Conservation (phyloP, 2,113 vertebrate genomes). For the Pluvialis apricaria region DNA sequence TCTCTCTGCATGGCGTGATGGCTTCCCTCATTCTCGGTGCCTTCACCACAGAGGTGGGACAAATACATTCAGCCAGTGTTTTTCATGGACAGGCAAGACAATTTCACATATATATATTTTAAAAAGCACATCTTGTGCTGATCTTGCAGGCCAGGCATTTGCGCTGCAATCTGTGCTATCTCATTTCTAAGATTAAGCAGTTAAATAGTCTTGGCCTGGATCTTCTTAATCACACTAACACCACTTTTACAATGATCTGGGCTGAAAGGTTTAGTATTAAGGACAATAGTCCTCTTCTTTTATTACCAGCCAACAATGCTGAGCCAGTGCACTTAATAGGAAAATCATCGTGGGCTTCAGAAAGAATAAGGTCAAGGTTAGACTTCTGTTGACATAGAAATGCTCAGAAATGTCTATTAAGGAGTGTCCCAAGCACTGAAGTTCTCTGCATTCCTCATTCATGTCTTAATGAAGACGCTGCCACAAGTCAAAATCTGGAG, state of each 20-base stretch:
- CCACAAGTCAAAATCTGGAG: not conserved
- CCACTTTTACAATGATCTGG: conserved; percentile 18
- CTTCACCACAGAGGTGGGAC: not conserved
- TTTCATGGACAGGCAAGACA: not conserved
- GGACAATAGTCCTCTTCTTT: not conserved
- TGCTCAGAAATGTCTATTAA: not conserved
- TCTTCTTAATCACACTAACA: conserved; percentile 42
- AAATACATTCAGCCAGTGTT: not conserved
- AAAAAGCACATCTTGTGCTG: not conserved
- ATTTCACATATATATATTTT: not conserved
- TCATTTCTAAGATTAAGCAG: conserved; percentile 25
- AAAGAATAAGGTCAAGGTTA: not conserved
- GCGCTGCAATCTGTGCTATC: not conserved
- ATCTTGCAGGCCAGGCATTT: not conserved
- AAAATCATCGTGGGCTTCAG: not conserved
- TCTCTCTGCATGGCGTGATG: not conserved
- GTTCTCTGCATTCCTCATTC: not conserved
- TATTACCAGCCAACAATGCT: not conserved
- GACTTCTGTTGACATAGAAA: not conserved
- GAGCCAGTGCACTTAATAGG: not conserved
- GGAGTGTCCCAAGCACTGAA: not conserved
- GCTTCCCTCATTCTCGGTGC: not conserved
- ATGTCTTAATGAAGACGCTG: not conserved
- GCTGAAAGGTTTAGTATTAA: conserved; percentile 3
- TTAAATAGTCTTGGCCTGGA: conserved; percentile 32